phyloP scores from a whole-genome alignment of 2,113 vertebrate genomes.

The Sylvicapra grimmia region DNA sequence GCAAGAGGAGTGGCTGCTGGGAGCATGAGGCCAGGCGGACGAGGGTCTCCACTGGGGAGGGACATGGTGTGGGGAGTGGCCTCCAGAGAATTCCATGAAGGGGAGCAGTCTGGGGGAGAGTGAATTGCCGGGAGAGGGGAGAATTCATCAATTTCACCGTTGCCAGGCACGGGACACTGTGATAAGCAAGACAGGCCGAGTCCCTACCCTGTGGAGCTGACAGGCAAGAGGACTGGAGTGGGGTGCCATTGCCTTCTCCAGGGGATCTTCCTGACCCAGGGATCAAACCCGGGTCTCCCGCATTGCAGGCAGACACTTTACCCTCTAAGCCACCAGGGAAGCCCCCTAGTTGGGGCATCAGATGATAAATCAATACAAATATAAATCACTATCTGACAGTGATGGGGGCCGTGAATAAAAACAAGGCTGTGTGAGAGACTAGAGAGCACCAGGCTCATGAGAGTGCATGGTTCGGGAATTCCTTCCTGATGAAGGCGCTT shows the following conservation, averaged over 20 bases:
- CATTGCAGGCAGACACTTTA: background rate
- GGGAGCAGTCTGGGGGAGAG: background rate
- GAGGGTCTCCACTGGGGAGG: background rate
- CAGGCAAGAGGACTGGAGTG: background rate
- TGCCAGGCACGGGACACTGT: background rate
- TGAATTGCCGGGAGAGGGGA: no score
- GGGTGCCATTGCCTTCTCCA: background rate
- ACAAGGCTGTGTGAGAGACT: background rate
- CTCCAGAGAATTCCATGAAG: background rate
- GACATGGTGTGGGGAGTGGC: background rate
- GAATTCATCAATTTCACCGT: background rate
- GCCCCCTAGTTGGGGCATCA: accelerated
- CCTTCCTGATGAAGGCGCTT: background rate
- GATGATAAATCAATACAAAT: background rate
- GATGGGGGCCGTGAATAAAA: background rate
- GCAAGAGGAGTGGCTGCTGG: no score
- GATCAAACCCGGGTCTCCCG: background rate
- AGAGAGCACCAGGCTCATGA: background rate
- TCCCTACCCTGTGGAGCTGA: background rate
- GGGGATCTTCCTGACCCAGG: background rate
- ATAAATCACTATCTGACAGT: background rate
- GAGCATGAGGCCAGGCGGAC: accelerated
- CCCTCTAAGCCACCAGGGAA: background rate
- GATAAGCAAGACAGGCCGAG: background rate
- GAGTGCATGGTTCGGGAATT: background rate